phyloP scores from a whole-genome alignment of 2,888 invertebrate species.

The Drosophila meridionalis region DNA sequence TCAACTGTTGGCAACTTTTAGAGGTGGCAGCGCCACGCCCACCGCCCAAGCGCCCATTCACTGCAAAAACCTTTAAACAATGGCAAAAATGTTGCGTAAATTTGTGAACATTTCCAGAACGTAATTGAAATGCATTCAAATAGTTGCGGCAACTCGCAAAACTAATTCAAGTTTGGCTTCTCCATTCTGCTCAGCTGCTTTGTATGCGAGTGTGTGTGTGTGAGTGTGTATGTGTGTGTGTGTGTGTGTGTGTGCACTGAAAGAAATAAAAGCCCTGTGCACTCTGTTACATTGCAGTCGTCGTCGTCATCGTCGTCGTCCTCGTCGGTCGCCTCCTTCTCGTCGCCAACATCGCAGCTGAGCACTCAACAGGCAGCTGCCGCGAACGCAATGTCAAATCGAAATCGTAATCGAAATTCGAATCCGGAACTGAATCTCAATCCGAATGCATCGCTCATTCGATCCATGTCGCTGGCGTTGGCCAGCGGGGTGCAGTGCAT shows the following conservation, averaged over 20 bases:
- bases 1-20: conserved; percentile 33
- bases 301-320: conserved; percentile 19
- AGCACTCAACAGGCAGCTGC: conserved; percentile 3
- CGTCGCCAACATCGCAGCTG: conserved; percentile 40
- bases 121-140: conserved; percentile 51
- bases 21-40: conserved; percentile 2
- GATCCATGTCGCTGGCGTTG: conserved; percentile 59
- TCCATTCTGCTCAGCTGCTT: background rate
- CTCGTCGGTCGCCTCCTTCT: conserved; percentile 17
- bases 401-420: background rate
- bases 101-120: conserved; percentile 22
- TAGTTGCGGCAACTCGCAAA: conserved; percentile 9
- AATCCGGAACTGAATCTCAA: conserved; percentile 6
- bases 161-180: conserved; percentile 17
- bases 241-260: background rate
- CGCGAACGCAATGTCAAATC: background rate
- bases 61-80: conserved; percentile 28
- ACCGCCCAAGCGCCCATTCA: background rate
- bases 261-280: conserved; percentile 4
- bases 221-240: conserved; percentile 11
- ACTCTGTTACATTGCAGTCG: conserved; percentile 44
- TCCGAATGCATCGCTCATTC: conserved; percentile 34
- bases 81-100: conserved; percentile 38
- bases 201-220: conserved; percentile 1
- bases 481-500: conserved; percentile 62